Evolutionary conservation across 2,888 invertebrate species (phyloP).

Genomic region (Parnassius orleans): DNA sequence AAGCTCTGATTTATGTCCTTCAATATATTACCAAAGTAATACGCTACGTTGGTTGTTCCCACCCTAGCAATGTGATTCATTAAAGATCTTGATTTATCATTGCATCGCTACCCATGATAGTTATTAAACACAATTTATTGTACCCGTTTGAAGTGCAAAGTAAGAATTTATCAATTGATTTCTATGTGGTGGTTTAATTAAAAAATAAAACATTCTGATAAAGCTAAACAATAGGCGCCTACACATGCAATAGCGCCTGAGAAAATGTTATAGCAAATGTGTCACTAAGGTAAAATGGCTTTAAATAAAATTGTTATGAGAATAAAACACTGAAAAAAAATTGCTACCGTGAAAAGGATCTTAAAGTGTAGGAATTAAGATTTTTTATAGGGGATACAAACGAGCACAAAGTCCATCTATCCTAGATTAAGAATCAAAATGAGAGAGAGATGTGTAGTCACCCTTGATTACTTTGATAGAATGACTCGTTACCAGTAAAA

Average conservation of each 20-base stretch:
- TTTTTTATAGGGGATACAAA: no score
- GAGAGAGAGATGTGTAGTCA: no score
- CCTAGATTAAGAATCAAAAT: no score
- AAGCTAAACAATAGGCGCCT: background rate
- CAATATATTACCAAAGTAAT: slow-evolving; percentile 21
- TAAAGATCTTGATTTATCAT: slow-evolving; percentile 16
- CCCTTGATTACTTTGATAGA: no score
- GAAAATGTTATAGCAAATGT: background rate
- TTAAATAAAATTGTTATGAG: no score
- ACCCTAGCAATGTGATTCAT: slow-evolving; percentile 19
- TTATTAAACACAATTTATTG: background rate
- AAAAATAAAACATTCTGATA: background rate
- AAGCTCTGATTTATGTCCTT: slow-evolving; percentile 25
- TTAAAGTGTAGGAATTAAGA: no score
- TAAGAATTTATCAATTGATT: background rate
- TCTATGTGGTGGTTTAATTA: background rate
- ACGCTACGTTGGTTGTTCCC: slow-evolving; percentile 12
- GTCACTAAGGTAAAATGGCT: background rate
- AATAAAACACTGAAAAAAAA: no score
- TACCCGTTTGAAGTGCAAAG: no score
- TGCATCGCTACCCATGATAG: background rate
- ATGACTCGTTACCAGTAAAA: no score
- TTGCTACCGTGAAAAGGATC: no score
- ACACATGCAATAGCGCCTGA: background rate
- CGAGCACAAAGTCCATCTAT: no score